A percentile compares a stretch with the other conserved stretches of the same genome.
Conservation (phyloP, 2,113 vertebrate genomes). For the Scomber colias region DNA sequence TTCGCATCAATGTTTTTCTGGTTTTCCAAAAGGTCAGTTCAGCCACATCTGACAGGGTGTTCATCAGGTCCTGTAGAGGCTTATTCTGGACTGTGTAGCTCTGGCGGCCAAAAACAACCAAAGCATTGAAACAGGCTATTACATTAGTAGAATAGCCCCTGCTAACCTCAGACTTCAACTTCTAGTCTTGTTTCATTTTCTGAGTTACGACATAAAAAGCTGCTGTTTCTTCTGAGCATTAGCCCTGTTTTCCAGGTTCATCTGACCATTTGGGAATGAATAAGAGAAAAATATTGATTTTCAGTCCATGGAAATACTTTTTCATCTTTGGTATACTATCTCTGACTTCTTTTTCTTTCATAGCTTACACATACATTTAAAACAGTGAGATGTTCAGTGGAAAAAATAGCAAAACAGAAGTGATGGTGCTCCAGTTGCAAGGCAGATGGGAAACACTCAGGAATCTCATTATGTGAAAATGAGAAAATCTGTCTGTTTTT, state of each 20-base stretch:
- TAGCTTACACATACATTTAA: no score
- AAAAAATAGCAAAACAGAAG: no score
- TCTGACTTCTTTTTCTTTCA: no score
- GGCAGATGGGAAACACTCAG: no score
- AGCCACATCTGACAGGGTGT: slow-evolving; percentile 31
- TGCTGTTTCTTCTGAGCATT: not conserved
- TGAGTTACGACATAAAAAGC: not conserved
- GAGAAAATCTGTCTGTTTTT: no score
- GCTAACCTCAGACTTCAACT: not conserved
- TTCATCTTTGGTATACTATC: no score
- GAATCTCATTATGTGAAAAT: no score
- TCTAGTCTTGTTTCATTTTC: not conserved
- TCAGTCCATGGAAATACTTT: no score
- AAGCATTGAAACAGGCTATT: not conserved
- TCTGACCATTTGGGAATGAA: not conserved
- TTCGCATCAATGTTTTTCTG: slow-evolving; percentile 21
- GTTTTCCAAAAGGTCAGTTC: slow-evolving; percentile 51
- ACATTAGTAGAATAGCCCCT: not conserved
- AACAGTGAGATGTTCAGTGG: no score
- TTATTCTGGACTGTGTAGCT: not conserved
- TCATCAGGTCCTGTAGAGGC: slow-evolving; percentile 15
- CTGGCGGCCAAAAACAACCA: not conserved
- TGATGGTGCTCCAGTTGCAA: no score
- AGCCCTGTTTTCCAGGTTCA: not conserved
- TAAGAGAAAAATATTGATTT: no score